A percentile compares a stretch with the other conserved stretches of the same genome.
Evolutionary conservation across 2,797 vertebrate species (phyloP).

Genomic region (Danio aesculapii): DNA sequence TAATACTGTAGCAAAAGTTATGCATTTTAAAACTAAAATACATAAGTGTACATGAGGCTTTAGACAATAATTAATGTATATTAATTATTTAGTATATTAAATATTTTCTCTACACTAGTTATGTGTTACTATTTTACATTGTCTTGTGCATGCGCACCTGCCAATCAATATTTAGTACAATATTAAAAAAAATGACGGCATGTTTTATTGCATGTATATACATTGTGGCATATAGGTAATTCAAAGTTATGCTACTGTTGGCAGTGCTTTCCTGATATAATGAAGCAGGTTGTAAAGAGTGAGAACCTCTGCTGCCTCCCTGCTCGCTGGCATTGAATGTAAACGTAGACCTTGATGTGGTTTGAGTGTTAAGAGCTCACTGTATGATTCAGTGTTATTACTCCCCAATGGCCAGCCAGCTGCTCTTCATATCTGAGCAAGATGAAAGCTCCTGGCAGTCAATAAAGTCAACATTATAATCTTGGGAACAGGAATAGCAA

Average conservation of each 20-base stretch:
- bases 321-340: constrained; percentile 19
- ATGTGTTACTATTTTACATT: background rate
- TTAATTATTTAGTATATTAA: no score
- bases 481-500: constrained; percentile 68
- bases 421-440: constrained; percentile 75
- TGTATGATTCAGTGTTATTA: constrained; percentile 60
- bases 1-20: no score
- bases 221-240: constrained; percentile 43
- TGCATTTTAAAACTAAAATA: no score
- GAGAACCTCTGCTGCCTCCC: constrained; percentile 16
- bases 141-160: background rate
- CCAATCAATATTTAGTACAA: background rate
- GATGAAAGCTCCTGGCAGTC: constrained; percentile 69
- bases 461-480: constrained; percentile 75
- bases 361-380: constrained; percentile 61
- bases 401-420: constrained; percentile 72
- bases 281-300: constrained; percentile 52
- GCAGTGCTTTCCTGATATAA: constrained; percentile 40
- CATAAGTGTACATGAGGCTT: no score
- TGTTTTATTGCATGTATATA: constrained; percentile 23
- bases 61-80: background rate
- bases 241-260: constrained; percentile 42
- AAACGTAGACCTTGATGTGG: constrained; percentile 65
- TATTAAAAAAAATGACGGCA: background rate
- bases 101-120: background rate